Evolutionary conservation across 2,888 invertebrate species (phyloP), one percentile per base, ranked within the genome.

Genomic region (Caenorhabditis panamensis): DNA sequence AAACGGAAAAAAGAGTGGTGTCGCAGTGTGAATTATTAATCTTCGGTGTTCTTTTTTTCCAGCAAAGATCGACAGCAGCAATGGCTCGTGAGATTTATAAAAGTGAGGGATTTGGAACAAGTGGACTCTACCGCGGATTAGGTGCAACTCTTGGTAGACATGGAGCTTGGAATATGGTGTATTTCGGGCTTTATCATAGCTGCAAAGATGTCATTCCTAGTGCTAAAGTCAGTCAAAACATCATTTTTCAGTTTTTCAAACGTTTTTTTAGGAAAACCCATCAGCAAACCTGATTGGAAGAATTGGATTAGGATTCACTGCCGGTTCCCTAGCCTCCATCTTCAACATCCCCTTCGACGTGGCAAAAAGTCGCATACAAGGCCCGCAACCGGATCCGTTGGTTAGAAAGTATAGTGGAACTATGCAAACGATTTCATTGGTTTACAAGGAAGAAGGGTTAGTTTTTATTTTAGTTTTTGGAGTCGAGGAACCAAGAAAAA

Each of bases 301-400:
- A 41, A 91, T 96, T 47, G 92, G 93, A 0, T 94, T 96, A 86
- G 96, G 96, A 47, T 95, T 97, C 90, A 93, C 94, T 11, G 95
- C 96, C 13, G 97, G 96, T 2, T 95, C 95, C 0, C 91, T 96
- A 41, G 96, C 95, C 9, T 96, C 96, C 5, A 94, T 94, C 86
- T 92, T 95, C 58, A 97, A 97, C 92, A 96, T 96, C 92, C 97
- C 97, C 6, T 96, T 96, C 92, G 97, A 97, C 91, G 97, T 97
- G 31, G 97, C 96, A 26, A 97, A 97, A 92, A 96, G 96, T 86
- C 93, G 97, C 67, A 97, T 97, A 86, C 97, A 97, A 92, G 96
- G 84, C 0, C 88, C 88, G n/a, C 87, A 88, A 61, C 87, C 93
- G 1, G 92, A 83, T 67, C 80, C 83, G 11, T 54, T 75, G 16